Conservation (phyloP, 2,888 invertebrate species). For the Stenoptilia bipunctidactyla region DNA sequence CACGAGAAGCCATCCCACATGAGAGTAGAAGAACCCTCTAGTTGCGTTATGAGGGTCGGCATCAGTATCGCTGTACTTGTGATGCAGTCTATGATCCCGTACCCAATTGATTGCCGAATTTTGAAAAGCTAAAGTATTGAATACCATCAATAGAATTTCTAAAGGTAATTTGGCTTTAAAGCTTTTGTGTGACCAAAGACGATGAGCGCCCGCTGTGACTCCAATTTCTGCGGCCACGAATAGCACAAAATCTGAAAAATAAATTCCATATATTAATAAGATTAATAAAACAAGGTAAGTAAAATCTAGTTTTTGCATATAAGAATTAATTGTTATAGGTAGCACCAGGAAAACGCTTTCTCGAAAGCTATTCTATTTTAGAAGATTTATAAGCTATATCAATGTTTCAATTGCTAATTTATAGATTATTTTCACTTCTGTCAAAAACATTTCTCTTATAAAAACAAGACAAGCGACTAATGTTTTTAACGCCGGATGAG, state of each 20-base stretch:
- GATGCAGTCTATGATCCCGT: constrained; percentile 73
- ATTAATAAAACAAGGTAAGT: too few species aligned
- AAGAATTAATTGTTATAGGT: too few species aligned
- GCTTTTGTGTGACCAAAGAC: constrained; percentile 24
- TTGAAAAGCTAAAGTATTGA: constrained; percentile 31
- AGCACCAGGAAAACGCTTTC: too few species aligned
- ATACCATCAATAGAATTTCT: constrained; percentile 20
- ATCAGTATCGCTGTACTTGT: constrained; percentile 81
- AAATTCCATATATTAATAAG: too few species aligned
- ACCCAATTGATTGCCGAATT: constrained; percentile 70
- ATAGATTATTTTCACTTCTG: too few species aligned
- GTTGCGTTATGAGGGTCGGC: constrained; percentile 81
- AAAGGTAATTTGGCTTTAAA: constrained; percentile 24
- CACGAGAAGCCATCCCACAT: constrained; percentile 82
- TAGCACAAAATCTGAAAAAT: neutral
- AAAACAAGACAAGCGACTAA: too few species aligned
- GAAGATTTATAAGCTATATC: too few species aligned
- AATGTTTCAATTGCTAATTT: too few species aligned
- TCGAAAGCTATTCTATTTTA: too few species aligned
- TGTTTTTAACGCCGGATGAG: too few species aligned
- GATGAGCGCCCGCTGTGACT: constrained; percentile 24
- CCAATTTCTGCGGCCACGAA: constrained; percentile 17
- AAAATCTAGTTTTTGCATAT: too few species aligned
- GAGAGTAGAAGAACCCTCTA: constrained; percentile 86
- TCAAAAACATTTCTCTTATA: too few species aligned